phyloP scores from a whole-genome alignment of 2,113 vertebrate genomes.

The Melanocharis versteri region DNA sequence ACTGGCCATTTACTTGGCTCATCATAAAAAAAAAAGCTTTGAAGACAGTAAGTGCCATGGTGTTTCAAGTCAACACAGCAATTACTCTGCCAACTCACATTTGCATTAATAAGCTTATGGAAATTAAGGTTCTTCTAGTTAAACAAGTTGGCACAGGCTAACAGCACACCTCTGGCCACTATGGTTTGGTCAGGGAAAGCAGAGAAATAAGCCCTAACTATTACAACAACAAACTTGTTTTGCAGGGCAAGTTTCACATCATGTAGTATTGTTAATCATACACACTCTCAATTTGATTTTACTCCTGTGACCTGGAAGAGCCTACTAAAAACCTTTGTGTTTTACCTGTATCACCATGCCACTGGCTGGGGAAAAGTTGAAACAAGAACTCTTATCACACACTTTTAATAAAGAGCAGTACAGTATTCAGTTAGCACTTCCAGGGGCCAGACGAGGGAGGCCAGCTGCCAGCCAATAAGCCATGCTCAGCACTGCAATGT shows the following conservation, averaged over 20 bases:
- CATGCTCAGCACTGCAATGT: background rate
- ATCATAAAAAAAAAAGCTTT: background rate
- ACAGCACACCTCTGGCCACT: background rate
- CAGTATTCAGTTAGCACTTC: background rate
- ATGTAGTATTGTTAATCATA: background rate
- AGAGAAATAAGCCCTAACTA: background rate
- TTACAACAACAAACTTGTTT: background rate
- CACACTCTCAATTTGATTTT: background rate
- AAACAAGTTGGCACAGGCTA: background rate
- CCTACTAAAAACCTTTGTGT: background rate
- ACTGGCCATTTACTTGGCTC: background rate
- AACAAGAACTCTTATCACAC: background rate
- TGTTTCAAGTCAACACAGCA: background rate
- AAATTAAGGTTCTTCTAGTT: background rate
- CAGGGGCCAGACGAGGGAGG: background rate
- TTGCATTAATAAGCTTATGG: background rate
- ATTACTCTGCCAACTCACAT: background rate
- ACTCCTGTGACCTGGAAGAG: background rate
- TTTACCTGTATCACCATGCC: background rate
- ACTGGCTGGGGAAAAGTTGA: background rate
- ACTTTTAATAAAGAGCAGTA: background rate
- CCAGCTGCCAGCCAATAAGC: background rate
- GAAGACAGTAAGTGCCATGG: background rate
- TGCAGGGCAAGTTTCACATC: background rate
- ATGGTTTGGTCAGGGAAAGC: background rate